Evolutionary conservation across 2,888 invertebrate genomes (phyloP).

Genomic region (Tetanocera ferruginea): DNA sequence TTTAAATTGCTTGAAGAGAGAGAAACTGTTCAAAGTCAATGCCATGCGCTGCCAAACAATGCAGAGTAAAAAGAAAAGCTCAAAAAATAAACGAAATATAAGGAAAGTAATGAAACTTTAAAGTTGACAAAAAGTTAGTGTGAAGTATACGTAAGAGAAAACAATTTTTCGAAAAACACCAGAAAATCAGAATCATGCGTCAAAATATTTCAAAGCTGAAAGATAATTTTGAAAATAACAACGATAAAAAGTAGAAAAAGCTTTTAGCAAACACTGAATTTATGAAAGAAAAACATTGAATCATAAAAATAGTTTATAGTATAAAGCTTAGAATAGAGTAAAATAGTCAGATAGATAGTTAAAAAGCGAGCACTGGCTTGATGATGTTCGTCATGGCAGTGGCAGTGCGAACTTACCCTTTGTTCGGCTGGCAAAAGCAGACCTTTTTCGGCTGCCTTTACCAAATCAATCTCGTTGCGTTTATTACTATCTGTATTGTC

Average conservation of each 20-base stretch:
- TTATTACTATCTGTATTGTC: constrained; percentile 69
- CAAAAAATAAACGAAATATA: constrained; percentile 34
- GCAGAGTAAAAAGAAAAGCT: constrained; percentile 45
- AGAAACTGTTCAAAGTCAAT: constrained; percentile 57
- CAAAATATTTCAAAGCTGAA: constrained; percentile 35
- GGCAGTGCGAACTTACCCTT: constrained; percentile 80
- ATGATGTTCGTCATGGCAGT: constrained; percentile 27
- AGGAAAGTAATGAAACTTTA: constrained; percentile 45
- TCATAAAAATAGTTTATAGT: constrained; percentile 26
- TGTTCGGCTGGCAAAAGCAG: constrained; percentile 91
- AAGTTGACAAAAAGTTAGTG: constrained; percentile 33
- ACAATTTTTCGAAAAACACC: background rate
- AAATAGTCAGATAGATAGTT: constrained; percentile 13
- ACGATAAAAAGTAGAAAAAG: background rate
- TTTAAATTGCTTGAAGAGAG: constrained; percentile 1
- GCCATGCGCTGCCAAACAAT: constrained; percentile 63
- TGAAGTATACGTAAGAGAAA: constrained; percentile 13
- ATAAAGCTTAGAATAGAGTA: constrained; percentile 24
- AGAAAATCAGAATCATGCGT: constrained; percentile 43
- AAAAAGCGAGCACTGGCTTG: constrained; percentile 10
- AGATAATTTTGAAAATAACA: constrained; percentile 30
- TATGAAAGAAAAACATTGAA: constrained; percentile 23
- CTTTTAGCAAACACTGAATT: constrained; percentile 13
- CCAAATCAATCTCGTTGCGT: constrained; percentile 76
- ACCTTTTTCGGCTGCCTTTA: constrained; percentile 89